These are phyloP conservation scores for Scomberomorus guttatus DNA, from an alignment of 2,797 vertebrate genomes.

Conservation along the genomic window DNA sequence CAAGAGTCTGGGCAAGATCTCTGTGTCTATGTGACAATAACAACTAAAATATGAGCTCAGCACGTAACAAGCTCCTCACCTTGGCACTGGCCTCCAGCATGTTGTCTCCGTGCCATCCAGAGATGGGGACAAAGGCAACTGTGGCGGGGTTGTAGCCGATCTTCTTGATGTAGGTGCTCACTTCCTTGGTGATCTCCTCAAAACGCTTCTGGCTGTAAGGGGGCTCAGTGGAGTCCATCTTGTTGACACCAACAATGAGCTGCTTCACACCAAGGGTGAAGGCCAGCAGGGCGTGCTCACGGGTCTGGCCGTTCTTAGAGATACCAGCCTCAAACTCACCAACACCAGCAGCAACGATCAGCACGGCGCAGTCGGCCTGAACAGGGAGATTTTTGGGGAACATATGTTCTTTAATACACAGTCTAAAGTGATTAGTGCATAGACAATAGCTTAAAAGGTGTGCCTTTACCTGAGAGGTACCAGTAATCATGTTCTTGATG, in stretches of 20 bases:
- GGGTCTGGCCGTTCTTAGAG: conserved; percentile 89
- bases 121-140: conserved; percentile 87
- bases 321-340: conserved; percentile 90
- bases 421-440: background rate
- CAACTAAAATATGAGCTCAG: background rate
- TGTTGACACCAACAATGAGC: conserved; percentile 88
- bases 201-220: conserved; percentile 87
- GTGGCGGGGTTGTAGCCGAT: conserved; percentile 87
- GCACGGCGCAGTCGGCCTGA: conserved; percentile 87
- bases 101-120: conserved; percentile 90
- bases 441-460: background rate
- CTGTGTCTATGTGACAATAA: background rate
- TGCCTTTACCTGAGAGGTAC: conserved; percentile 86
- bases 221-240: conserved; percentile 90
- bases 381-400: background rate
- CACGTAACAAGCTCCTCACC: conserved; percentile 43
- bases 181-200: conserved; percentile 89
- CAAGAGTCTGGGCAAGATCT: too few relatives aligned
- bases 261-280: conserved; percentile 88
- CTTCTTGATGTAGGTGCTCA: conserved; percentile 89
- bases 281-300: conserved; percentile 88
- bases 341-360: conserved; percentile 87
- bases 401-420: background rate
- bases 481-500: conserved; percentile 92
- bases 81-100: conserved; percentile 87